Evolutionary conservation across 2,797 vertebrate species (phyloP).

Genomic region (Fratercula arctica): DNA sequence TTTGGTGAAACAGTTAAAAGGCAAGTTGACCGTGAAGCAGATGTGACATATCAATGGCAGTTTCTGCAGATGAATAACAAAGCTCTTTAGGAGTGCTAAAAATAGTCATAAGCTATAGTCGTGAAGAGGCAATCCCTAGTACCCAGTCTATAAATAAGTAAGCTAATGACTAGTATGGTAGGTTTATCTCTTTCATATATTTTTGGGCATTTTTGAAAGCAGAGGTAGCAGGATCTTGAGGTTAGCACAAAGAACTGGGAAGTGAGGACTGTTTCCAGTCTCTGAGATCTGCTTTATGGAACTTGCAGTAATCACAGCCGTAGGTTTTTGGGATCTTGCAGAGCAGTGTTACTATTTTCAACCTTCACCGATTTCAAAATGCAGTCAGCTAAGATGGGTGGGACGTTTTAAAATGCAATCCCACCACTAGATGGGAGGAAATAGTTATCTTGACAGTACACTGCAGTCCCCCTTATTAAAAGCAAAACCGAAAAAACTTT

Average conservation of each 20-base stretch:
- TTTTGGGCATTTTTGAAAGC: neutral
- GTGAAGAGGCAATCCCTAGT: neutral
- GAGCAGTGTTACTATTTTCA: neutral
- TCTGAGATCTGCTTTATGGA: neutral
- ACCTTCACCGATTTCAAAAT: neutral
- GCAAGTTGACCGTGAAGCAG: neutral
- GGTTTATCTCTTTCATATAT: neutral
- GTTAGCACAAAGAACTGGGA: neutral
- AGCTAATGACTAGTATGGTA: neutral
- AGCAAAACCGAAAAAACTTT: neutral
- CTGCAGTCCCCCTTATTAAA: neutral
- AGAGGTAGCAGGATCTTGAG: neutral
- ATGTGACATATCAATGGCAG: neutral
- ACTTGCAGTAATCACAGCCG: neutral
- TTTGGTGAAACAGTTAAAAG: conserved; percentile 5
- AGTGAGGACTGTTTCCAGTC: neutral
- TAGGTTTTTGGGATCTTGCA: neutral
- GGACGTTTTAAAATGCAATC: neutral
- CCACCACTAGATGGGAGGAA: conserved; percentile 22
- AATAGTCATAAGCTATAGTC: neutral
- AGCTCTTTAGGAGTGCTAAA: conserved; percentile 33
- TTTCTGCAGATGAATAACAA: conserved; percentile 35
- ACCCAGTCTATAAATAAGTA: conserved; percentile 11
- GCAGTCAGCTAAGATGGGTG: neutral
- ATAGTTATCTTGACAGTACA: neutral